These are phyloP conservation scores for Aricia artaxerxes DNA, from an alignment of 2,888 invertebrate species.

Conservation along the genomic window DNA sequence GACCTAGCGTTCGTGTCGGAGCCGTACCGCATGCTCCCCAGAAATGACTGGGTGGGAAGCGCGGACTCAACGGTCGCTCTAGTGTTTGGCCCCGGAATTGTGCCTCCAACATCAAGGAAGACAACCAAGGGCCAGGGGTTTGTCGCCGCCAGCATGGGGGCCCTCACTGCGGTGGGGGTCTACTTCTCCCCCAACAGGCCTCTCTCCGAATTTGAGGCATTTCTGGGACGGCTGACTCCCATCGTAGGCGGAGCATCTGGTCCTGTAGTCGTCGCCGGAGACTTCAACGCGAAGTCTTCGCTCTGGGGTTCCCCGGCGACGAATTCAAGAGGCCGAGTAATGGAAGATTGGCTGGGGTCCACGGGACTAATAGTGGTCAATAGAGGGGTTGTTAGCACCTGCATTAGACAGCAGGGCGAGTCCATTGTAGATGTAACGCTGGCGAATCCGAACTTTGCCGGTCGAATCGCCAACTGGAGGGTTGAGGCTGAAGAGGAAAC, in stretches of 20 bases:
- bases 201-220: slow-evolving; percentile 39
- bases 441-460: no score
- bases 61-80: neutral
- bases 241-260: slow-evolving; percentile 26
- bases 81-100: neutral
- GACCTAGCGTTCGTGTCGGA: neutral
- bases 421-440: no score
- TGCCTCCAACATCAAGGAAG: neutral
- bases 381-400: no score
- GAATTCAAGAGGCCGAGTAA: slow-evolving; percentile 34
- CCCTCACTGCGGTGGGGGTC: neutral
- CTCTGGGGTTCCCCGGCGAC: slow-evolving; percentile 39
- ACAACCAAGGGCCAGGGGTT: neutral
- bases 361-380: no score
- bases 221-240: slow-evolving; percentile 31
- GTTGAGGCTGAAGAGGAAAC: no score
- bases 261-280: slow-evolving; percentile 33
- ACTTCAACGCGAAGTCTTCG: slow-evolving; percentile 40
- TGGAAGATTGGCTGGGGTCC: no score
- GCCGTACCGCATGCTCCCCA: neutral
- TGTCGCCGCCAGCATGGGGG: neutral
- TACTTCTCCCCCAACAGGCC: neutral
- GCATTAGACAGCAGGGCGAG: no score
- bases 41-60: neutral
- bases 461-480: no score